A percentile compares a stretch with the other conserved stretches of the same genome.
Conservation (phyloP, 1,140 invertebrate species). For the Whitmania pigra region DNA sequence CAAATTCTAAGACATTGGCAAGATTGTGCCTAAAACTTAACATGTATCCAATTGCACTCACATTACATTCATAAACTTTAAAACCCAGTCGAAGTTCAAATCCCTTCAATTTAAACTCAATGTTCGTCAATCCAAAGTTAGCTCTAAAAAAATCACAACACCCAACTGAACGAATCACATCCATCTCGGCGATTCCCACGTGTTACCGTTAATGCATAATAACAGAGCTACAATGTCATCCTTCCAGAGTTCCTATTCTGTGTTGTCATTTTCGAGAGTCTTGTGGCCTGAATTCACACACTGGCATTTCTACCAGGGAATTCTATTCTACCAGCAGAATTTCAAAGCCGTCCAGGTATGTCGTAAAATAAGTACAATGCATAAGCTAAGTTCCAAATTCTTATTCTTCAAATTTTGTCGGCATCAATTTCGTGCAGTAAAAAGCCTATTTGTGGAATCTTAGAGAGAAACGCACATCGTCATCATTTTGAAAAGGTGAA, state of each 20-base stretch:
- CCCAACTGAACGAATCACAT: no score
- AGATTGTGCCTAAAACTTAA: not conserved
- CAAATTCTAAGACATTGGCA: not conserved
- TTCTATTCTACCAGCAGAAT: conserved; percentile 68
- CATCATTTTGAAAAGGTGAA: not conserved
- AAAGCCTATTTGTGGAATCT: not conserved
- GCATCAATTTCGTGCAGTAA: not conserved
- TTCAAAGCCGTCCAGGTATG: conserved; percentile 33
- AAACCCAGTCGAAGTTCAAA: not conserved
- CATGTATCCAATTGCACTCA: not conserved
- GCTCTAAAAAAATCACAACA: no score
- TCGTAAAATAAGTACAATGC: not conserved
- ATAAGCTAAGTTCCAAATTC: not conserved
- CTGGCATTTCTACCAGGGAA: conserved; percentile 70
- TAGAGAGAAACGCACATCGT: not conserved
- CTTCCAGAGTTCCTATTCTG: conserved; percentile 36
- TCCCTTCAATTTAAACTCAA: not conserved
- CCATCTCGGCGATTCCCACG: no score
- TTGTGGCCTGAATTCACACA: conserved; percentile 86
- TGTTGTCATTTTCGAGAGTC: conserved; percentile 47
- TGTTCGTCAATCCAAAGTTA: not conserved
- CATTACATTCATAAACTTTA: no score
- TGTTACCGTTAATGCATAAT: no score
- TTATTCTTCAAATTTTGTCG: not conserved
- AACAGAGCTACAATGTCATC: conserved; percentile 13